Base-by-base conservation (phyloP, 1,140 invertebrate genomes). In the Venturia canescens region DNA sequence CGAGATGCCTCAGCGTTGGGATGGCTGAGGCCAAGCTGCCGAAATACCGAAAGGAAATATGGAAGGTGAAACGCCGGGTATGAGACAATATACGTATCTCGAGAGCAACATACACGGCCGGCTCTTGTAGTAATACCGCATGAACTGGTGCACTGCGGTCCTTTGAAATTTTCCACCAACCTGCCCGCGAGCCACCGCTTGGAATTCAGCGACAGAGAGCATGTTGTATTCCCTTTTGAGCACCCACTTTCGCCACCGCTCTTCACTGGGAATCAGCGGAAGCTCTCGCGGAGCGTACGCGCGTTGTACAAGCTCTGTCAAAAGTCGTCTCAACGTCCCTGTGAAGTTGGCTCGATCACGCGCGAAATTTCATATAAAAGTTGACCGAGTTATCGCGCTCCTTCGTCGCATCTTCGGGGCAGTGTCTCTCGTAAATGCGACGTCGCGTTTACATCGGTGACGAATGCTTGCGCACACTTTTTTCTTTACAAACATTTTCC, bases 261-360 rank as follows among this genome's bases (percentile, higher is more conserved):
- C 4, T 60, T 34, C 66, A 44, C 21, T 60, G 57, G 44, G 81
- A 81, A 83, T 80, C 81, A 79, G 82, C 83, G 77, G 83, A 86
- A 83, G 83, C 83, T 79, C 80, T 84, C 69, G 70, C 69, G 70
- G 6, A 44, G 38, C 38, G 1, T 44, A 44, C 34, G 3, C 7
- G 11, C 38, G 38, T 1, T 34, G 38, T 44, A 44, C 38, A 44
- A 44, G 38, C 7, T 44, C 7, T 44, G 13, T 0, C 38, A 44
- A 44, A 44, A 44, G 13, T 4, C 2, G 1, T 13, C 1, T 11
- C 38, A 44, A 44, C 7, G 13, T 13, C n/a, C n/a, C n/a, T n/a
- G n/a, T n/a, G n/a, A n/a, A n/a, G n/a, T n/a, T n/a, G n/a, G n/a
- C n/a, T n/a, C n/a, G n/a, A n/a, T n/a, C n/a, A n/a, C n/a, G n/a